These are phyloP conservation scores for Dastarcus helophoroides DNA, from an alignment of 2,888 invertebrate species.

Conservation along the genomic window DNA sequence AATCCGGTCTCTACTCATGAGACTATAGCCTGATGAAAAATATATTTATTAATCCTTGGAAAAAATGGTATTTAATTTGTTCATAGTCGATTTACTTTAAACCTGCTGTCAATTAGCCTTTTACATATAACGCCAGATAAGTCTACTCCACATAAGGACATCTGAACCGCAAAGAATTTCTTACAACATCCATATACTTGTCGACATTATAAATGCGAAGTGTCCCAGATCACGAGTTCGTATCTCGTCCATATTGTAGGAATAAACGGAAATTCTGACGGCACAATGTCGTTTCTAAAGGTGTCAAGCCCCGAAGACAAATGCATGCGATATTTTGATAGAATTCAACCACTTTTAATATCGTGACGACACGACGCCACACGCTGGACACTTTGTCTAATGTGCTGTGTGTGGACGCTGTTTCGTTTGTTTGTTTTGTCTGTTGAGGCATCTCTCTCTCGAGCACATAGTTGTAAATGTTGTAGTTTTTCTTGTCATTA, in stretches of 20 bases:
- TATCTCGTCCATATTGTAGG: conserved; percentile 1
- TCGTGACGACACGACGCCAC: not conserved
- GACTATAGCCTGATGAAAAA: too few relatives aligned
- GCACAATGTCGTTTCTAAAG: not conserved
- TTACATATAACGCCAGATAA: not conserved
- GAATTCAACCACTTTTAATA: not conserved
- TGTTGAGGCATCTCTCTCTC: too few relatives aligned
- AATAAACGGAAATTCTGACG: not conserved
- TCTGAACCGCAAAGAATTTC: not conserved
- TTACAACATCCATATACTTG: conserved; percentile 2
- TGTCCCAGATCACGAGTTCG: conserved; percentile 1
- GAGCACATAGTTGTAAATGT: not conserved
- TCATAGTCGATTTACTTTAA: too few relatives aligned
- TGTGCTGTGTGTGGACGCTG: not conserved
- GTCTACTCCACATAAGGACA: not conserved
- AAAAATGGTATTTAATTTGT: too few relatives aligned
- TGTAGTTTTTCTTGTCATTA: not conserved
- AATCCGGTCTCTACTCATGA: too few relatives aligned
- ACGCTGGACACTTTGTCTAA: conserved; percentile 1
- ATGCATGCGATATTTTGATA: conserved; percentile 2
- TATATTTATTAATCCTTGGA: too few relatives aligned
- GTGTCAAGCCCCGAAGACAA: conserved; percentile 1
- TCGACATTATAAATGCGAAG: conserved; percentile 1
- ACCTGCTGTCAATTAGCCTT: conserved; percentile 1
- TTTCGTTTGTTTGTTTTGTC: not conserved